Evolutionary conservation across 2,888 invertebrate species (phyloP).

Genomic region (Oscheius sp.): DNA sequence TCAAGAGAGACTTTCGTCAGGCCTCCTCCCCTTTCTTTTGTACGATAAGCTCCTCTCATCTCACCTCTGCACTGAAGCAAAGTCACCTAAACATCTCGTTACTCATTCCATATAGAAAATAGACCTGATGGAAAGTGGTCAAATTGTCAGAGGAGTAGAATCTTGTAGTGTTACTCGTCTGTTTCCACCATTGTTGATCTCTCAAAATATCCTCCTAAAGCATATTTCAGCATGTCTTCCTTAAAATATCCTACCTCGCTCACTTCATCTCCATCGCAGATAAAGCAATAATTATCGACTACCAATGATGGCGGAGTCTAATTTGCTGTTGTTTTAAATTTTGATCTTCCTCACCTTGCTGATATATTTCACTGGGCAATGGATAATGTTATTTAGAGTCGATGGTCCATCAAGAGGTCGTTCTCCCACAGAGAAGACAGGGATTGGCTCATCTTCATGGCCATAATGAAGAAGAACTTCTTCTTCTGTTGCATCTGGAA

Average conservation of each 20-base stretch:
- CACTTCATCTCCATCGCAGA: conserved; percentile 56
- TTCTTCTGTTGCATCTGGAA: conserved; percentile 27
- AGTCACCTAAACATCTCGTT: conserved; percentile 43
- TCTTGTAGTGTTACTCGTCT: conserved; percentile 60
- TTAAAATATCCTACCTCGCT: too few relatives aligned
- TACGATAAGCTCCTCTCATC: conserved; percentile 53
- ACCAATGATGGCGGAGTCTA: conserved; percentile 57
- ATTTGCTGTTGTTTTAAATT: not conserved
- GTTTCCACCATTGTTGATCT: conserved; percentile 62
- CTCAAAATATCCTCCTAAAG: conserved; percentile 31
- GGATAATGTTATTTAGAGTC: conserved; percentile 55
- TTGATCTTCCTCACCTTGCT: conserved; percentile 36
- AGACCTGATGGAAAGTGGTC: conserved; percentile 53
- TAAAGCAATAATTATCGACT: conserved; percentile 62
- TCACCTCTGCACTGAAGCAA: conserved; percentile 56
- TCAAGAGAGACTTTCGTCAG: conserved; percentile 39
- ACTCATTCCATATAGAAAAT: not conserved
- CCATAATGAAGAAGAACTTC: conserved; percentile 43
- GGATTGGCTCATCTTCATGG: conserved; percentile 35
- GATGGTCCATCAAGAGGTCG: conserved; percentile 57
- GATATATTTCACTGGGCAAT: conserved; percentile 60
- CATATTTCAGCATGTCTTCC: too few relatives aligned
- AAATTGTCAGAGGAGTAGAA: conserved; percentile 63
- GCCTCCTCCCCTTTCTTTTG: conserved; percentile 40
- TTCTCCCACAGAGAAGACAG: conserved; percentile 54